Evolutionary conservation across 2,113 vertebrate genomes (phyloP), one percentile per base, ranked within the genome.

Genomic region (Peromyscus californicus): DNA sequence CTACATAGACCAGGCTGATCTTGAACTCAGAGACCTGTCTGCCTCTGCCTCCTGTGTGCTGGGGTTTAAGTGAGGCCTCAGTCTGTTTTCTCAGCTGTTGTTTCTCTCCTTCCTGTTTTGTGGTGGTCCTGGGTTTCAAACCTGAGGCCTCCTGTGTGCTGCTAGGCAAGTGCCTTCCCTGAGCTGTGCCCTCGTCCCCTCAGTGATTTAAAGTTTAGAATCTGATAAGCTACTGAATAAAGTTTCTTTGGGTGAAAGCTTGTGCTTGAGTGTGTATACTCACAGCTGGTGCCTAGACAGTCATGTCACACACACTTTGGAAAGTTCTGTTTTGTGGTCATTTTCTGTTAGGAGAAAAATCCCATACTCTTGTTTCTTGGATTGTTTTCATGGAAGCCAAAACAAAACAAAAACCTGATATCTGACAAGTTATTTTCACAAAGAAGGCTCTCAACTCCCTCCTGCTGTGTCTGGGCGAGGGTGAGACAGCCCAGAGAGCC

Each of bases 401-500:
- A 89, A 57, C 59, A 90, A 67, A 89, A 87, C 79, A 59, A 89
- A 87, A 83, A 82, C 61, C 84, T 79, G 93, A 21, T 96, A 65
- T 54, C 90, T 75, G 74, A 69, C 61, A 96, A 96, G 65, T 97
- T 72, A 54, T 57, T 89, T 96, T 96, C 67, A 65, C 54, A 79
- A 15, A 88, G 39, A 86, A 33, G 54, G 31, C 45, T 84, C 45
- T 39, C 42, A 39, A 2, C 45, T 16, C 24, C 83, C 70, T 39
- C 0, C n/a, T 75, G 1, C 45, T 59, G 51, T 85, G 31, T 61
- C 65, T 33, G n/a, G 59, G n/a, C 39, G 63, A 65, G n/a, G 42
- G 67, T 54, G 85, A 21, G 51, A 86, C 7, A 51, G 29, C 7
- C 9, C 63, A 33, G 17, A 7, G 6, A 51, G 15, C 29, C 3